These are phyloP conservation scores for Catharus ustulatus DNA, from an alignment of 2,797 vertebrate species.

Conservation along the genomic window DNA sequence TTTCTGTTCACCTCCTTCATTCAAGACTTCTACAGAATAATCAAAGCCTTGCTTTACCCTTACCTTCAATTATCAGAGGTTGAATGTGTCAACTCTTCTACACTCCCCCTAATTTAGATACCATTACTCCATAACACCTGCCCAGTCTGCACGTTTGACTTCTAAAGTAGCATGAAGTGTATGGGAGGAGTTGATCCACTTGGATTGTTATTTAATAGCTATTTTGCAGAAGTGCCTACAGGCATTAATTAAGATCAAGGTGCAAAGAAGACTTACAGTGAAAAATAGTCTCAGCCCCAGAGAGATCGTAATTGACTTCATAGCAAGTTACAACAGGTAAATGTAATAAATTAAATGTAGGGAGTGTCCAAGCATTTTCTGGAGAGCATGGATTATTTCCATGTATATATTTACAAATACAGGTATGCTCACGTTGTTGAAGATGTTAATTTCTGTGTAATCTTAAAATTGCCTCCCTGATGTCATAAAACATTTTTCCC, in stretches of 20 bases:
- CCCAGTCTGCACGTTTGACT: conserved; percentile 13
- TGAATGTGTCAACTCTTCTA: conserved; percentile 7
- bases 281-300: conserved; percentile 27
- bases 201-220: conserved; percentile 57
- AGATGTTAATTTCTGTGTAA: background rate
- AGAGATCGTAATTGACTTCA: conserved; percentile 32
- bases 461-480: background rate
- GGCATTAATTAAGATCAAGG: conserved; percentile 63
- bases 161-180: background rate
- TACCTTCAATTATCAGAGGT: conserved; percentile 19
- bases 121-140: background rate
- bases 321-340: conserved; percentile 27
- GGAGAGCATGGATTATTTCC: background rate
- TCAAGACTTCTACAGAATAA: background rate
- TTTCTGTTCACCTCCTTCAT: background rate
- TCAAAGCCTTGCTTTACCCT: conserved; percentile 23
- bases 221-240: conserved; percentile 48
- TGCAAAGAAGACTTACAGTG: background rate
- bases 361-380: background rate
- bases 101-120: conserved; percentile 25
- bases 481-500: background rate
- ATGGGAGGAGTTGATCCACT: conserved; percentile 22
- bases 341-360: background rate
- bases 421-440: background rate
- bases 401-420: background rate